Evolutionary conservation across 2,113 vertebrate genomes (phyloP).

Genomic region (Clinocottus analis): DNA sequence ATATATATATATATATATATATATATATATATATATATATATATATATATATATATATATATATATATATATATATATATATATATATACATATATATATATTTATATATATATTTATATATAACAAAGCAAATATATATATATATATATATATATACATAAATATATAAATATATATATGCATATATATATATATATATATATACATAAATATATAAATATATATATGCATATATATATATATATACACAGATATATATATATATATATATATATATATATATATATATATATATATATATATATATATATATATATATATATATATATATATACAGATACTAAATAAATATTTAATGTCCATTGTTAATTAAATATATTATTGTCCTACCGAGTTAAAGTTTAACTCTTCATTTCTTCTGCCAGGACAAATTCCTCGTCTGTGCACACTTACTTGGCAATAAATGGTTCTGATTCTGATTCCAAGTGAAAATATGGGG

Average conservation of each 20-base stretch:
- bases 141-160: background rate
- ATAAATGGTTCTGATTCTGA: no score
- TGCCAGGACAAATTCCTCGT: no score
- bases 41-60: conserved; percentile 1
- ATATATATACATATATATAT: background rate
- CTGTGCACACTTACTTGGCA: no score
- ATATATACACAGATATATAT: no score
- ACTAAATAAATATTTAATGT: background rate
- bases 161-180: background rate
- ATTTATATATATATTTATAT: background rate
- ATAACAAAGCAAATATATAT: no score
- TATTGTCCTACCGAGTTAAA: background rate
- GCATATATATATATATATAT: background rate
- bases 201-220: background rate
- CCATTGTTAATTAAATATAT: background rate
- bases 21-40: background rate
- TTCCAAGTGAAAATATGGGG: background rate
- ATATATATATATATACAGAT: background rate
- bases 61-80: background rate
- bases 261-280: background rate
- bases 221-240: background rate
- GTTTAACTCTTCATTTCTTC: background rate
- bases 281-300: background rate
- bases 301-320: conserved; percentile 1
- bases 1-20: background rate